These are phyloP conservation scores for Hipparchia sbordonii DNA, from an alignment of 2,888 invertebrate species.

Conservation along the genomic window DNA sequence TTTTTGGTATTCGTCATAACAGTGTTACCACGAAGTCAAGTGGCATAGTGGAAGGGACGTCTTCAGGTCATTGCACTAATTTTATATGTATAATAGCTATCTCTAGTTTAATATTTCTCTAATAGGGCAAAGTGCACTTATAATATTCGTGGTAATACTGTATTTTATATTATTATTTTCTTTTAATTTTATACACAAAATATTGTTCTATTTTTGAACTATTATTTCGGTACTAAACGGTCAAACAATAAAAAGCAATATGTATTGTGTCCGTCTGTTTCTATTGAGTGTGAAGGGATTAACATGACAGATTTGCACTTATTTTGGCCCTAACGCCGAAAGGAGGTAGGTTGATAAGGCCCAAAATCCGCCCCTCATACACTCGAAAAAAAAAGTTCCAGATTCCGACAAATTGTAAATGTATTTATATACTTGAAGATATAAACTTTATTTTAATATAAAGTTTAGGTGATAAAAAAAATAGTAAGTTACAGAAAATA, in stretches of 20 bases:
- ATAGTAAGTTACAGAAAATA: too few species aligned
- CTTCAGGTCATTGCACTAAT: constrained; percentile 11
- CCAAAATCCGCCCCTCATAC: too few species aligned
- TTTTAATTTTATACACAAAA: constrained; percentile 29
- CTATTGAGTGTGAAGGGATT: constrained; percentile 10
- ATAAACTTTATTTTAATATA: too few species aligned
- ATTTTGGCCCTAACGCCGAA: neutral
- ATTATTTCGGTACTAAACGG: constrained; percentile 38
- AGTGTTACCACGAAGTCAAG: constrained; percentile 36
- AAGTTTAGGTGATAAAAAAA: too few species aligned
- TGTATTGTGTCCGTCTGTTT: constrained; percentile 16
- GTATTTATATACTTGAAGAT: too few species aligned
- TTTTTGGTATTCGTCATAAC: constrained; percentile 34
- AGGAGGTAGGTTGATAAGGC: too few species aligned
- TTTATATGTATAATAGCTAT: constrained; percentile 24
- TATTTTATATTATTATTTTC: constrained; percentile 34
- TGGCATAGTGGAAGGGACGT: constrained; percentile 4
- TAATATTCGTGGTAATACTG: constrained; percentile 51
- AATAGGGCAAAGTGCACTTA: constrained; percentile 44
- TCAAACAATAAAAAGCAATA: constrained; percentile 18
- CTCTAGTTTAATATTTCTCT: constrained; percentile 35
- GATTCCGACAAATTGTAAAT: too few species aligned
- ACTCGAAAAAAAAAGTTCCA: too few species aligned
- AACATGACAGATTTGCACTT: neutral
- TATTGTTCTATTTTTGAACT: constrained; percentile 50